phyloP scores from a whole-genome alignment of 2,888 invertebrate species.

The Acleris sparsana region DNA sequence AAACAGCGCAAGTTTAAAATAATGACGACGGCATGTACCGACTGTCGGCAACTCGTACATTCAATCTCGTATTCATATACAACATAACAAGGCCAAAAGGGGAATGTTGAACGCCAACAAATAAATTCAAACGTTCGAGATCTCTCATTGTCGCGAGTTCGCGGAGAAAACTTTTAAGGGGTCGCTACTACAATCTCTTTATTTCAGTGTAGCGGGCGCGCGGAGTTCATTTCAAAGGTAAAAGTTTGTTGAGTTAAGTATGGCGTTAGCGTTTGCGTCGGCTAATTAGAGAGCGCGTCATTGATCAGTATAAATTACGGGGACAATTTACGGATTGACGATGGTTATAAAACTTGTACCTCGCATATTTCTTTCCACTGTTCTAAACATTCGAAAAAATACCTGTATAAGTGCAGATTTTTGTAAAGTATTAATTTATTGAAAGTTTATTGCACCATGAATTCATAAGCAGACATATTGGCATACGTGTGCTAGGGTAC shows the following conservation, averaged over 20 bases:
- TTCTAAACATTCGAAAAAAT: too few species aligned
- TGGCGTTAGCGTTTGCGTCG: constrained; percentile 30
- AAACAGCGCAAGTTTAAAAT: not conserved
- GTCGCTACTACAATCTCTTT: constrained; percentile 50
- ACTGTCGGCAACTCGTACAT: not conserved
- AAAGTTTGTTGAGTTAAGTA: constrained; percentile 44
- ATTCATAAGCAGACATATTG: too few species aligned
- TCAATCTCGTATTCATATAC: constrained; percentile 15
- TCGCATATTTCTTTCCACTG: too few species aligned
- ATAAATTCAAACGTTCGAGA: constrained; percentile 46
- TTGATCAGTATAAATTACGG: constrained; percentile 36
- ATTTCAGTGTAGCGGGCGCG: constrained; percentile 51
- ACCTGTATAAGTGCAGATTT: too few species aligned
- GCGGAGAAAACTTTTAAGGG: constrained; percentile 46
- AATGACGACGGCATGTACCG: not conserved
- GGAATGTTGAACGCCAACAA: constrained; percentile 43
- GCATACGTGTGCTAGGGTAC: too few species aligned
- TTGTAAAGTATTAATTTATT: too few species aligned
- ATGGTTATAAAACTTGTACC: not conserved
- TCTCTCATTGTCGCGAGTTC: constrained; percentile 39
- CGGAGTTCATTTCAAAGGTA: constrained; percentile 51
- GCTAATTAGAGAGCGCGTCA: constrained; percentile 34
- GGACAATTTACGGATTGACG: constrained; percentile 15
- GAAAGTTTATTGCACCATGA: too few species aligned
- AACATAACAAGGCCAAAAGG: constrained; percentile 39